Evolutionary conservation across 2,113 vertebrate genomes (phyloP), one percentile per base, ranked within the genome.

Genomic region (Tretioscincus oriximinensis): DNA sequence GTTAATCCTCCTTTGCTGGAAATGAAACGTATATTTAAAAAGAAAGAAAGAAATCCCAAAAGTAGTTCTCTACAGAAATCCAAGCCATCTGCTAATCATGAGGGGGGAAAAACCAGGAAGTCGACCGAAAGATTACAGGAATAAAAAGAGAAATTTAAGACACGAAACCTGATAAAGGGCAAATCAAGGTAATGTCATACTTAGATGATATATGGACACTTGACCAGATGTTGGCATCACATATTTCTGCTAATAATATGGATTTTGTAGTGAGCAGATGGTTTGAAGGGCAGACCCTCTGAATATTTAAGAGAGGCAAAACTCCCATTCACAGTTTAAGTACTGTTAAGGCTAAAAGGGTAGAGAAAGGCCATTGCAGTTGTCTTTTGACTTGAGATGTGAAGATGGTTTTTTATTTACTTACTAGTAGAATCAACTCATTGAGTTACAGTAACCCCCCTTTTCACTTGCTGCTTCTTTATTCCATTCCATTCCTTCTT

Each of bases 111-210:
- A 58, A 58, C 14, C 54, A 58, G 90, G 88, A 84, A 84, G 83
- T 63, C 26, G 16, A 29, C 14, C 26, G 21, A 28, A 45, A 61
- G 51, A 49, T 35, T 79, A 49, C 35, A 47, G 71, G 51, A 60
- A 69, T 16, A 69, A 58, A 69, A 68, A 84, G 5, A 4, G 70
- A 45, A 74, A 78, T 85, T 1, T 29, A 88, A 84, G 77, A 72
- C 28, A 73, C 54, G 76, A 77, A 77, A 81, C 72, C 54, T 82
- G 67, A 67, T 49, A 29, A 74, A 79, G 54, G 18, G 66, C 61
- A 7, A 67, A 77, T 81, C 87, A 91, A 90, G 88, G 89, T 89
- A 88, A 87, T 87, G 76, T 28, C 67, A 22, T 71, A 11, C 60
- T 51, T 67, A 73, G 73, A 77, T 79, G 76, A 83, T 73, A 73